These are phyloP conservation scores for Yponomeuta malinellus DNA, from an alignment of 2,888 invertebrate species.

Conservation along the genomic window DNA sequence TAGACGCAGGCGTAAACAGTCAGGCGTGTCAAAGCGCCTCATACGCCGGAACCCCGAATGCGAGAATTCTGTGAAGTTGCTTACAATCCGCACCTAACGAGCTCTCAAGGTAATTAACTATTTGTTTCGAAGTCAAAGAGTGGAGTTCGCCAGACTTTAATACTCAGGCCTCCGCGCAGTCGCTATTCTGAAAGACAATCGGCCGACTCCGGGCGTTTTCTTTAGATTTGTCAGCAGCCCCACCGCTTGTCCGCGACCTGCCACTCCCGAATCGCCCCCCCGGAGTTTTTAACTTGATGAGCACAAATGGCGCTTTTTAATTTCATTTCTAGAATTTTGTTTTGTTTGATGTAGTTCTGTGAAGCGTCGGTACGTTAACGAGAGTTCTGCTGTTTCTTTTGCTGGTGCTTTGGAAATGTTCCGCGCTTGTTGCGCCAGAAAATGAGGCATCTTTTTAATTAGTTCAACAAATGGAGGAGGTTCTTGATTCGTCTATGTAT, in stretches of 20 bases:
- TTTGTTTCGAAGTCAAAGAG: conserved; percentile 68
- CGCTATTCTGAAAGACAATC: background rate
- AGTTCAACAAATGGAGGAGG: background rate
- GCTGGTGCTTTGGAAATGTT: background rate
- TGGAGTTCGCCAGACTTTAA: conserved; percentile 34
- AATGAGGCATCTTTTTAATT: background rate
- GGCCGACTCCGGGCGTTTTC: background rate
- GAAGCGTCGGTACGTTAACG: conserved; percentile 4
- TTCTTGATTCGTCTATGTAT: background rate
- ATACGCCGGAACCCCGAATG: conserved; percentile 22
- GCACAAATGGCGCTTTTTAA: conserved; percentile 50
- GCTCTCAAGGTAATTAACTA: conserved; percentile 68
- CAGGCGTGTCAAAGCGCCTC: background rate
- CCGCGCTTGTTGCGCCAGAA: background rate
- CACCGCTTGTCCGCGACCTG: background rate
- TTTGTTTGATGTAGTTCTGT: conserved; percentile 11
- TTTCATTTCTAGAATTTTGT: conserved; percentile 37
- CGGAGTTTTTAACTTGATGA: conserved; percentile 53
- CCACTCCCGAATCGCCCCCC: background rate
- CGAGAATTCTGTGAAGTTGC: conserved; percentile 32
- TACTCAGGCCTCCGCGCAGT: conserved; percentile 40
- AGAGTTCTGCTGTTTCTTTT: background rate
- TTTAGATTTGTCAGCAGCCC: too few relatives aligned
- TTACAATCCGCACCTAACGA: conserved; percentile 64
- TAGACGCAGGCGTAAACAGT: too few relatives aligned